Percentiles rank a stretch among this genome's conserved stretches.
phyloP scores from a whole-genome alignment of 1,140 invertebrate genomes.

The Tetramorium simillimum region DNA sequence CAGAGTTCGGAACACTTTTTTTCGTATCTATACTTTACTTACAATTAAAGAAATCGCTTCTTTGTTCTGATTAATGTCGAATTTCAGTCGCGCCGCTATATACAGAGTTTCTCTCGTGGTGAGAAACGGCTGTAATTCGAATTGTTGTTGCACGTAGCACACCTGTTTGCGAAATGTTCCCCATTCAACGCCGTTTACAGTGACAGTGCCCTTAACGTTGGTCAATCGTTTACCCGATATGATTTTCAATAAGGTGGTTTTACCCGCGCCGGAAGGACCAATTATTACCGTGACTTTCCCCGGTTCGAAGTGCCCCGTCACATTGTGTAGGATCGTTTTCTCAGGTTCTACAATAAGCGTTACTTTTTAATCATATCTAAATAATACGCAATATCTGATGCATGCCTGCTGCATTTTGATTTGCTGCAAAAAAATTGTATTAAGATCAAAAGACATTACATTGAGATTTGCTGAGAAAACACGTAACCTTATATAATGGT shows the following conservation, averaged over 20 bases:
- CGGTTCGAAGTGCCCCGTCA: constrained; percentile 87
- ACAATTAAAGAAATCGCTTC: constrained; percentile 59
- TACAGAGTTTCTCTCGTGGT: constrained; percentile 89
- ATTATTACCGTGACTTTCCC: constrained; percentile 91
- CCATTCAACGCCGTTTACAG: constrained; percentile 19
- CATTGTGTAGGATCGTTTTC: constrained; percentile 85
- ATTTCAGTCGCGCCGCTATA: constrained; percentile 89
- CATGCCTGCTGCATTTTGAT: too few species aligned
- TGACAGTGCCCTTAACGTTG: constrained; percentile 59
- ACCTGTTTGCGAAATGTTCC: constrained; percentile 86
- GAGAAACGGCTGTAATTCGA: constrained; percentile 88
- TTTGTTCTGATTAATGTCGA: constrained; percentile 70
- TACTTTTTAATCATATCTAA: background rate
- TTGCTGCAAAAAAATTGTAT: too few species aligned
- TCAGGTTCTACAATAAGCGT: background rate
- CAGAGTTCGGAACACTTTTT: background rate
- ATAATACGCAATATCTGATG: background rate
- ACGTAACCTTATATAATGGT: too few species aligned
- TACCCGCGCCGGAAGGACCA: constrained; percentile 94
- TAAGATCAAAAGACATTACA: too few species aligned
- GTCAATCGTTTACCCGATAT: constrained; percentile 80
- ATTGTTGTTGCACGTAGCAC: constrained; percentile 90
- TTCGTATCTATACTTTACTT: constrained; percentile 31
- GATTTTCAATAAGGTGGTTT: constrained; percentile 91
- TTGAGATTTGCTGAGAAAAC: background rate